Evolutionary conservation across 1,140 invertebrate species (phyloP), one percentile per base, ranked within the genome.

Genomic region (Scylla paramamosain): DNA sequence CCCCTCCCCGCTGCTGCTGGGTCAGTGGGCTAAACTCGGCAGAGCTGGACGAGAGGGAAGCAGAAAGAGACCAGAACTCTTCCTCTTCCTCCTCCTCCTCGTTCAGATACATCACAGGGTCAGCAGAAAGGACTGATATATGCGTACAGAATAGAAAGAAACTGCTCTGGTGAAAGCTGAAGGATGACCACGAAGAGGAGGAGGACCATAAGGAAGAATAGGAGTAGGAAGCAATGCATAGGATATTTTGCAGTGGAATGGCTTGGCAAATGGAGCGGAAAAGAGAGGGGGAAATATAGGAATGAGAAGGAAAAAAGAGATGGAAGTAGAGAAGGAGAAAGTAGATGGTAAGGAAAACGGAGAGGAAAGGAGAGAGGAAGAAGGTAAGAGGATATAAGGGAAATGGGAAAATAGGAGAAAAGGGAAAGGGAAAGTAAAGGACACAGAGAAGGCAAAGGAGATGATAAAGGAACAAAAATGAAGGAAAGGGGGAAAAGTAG

Each of bases 1-100:
- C 32, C 31, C 31, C 86, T 46, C 29, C 86, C 86, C 86, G 14
- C 31, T 28, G 32, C 86, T 46, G 32, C 86, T 88, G 16, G 32
- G 32, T 46, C 86, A 46, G 86, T 88, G 32, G 32, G 32, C 86
- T 46, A 88, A 88, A 88, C 86, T 88, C 86, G 12, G 16, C 86
- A 88, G 7, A 29, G 45, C 67, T n/a, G 20, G 67, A 77, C 67
- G 20, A n/a, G 67, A n/a, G 20, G 52, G 67, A n/a, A 77, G 20
- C 67, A 77, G 25, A 77, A n/a, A 77, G 67, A 77, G 67, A 77
- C 67, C 67, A 77, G 20, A 77, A 12, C 52, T 59, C 52, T 20
- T 59, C 52, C 52, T 59, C 52, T 20, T 59, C 52, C 67, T 25
- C 67, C 67, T n/a, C 67, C 10, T 77, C 16, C 67, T 77, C 67